These are phyloP conservation scores for Urocynchramus pylzowi DNA, from an alignment of 2,113 vertebrate species.

Conservation along the genomic window DNA sequence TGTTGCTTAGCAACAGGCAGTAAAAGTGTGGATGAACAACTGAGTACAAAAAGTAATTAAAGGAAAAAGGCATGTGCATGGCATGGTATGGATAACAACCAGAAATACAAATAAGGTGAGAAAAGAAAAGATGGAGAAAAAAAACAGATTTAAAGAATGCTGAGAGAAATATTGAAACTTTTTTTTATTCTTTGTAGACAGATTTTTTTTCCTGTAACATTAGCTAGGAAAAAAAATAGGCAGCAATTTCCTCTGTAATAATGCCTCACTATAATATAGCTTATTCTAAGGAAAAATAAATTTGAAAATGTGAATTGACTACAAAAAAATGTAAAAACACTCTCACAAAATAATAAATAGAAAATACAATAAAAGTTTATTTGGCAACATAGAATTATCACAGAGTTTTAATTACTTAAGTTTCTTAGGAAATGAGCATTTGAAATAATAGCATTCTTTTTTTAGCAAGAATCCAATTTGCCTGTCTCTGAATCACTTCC, in stretches of 20 bases:
- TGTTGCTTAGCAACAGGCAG: slow-evolving; percentile 69
- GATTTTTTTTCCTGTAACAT: background rate
- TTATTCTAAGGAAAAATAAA: background rate
- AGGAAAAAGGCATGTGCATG: slow-evolving; percentile 35
- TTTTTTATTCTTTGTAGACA: background rate
- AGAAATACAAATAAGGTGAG: slow-evolving; percentile 12
- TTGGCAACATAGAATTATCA: background rate
- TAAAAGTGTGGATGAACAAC: slow-evolving; percentile 59
- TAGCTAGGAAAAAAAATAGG: background rate
- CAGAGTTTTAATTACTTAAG: background rate
- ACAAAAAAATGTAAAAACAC: background rate
- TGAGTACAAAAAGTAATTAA: slow-evolving; percentile 67
- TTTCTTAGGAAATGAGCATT: background rate
- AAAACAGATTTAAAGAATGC: slow-evolving; percentile 14
- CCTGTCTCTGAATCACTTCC: background rate
- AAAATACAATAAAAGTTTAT: background rate
- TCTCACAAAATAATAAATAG: background rate
- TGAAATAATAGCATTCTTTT: background rate
- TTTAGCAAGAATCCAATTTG: background rate
- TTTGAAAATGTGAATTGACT: background rate
- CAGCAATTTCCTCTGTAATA: background rate
- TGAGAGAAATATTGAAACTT: background rate
- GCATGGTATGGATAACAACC: slow-evolving; percentile 22
- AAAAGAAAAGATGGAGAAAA: slow-evolving; percentile 18
- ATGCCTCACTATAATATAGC: background rate